Percentiles rank a stretch among this genome's conserved stretches.
Conservation (phyloP, 1,140 invertebrate species). For the Plutomurus gul region DNA sequence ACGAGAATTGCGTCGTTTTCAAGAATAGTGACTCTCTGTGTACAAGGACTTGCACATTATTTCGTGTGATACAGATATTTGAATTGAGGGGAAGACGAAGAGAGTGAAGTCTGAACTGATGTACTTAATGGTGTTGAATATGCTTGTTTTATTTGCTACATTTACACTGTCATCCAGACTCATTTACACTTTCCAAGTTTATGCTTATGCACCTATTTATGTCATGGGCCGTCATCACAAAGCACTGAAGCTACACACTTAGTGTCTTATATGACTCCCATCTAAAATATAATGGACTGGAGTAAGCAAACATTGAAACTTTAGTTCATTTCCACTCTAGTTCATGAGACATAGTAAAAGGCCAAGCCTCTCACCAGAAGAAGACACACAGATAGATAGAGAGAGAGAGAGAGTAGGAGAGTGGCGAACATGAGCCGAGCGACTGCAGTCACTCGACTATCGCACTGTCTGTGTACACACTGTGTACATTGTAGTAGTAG, state of each 20-base stretch:
- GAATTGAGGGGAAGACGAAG: too few relatives aligned
- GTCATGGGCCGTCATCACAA: slow-evolving; percentile 4
- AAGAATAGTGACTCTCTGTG: too few relatives aligned
- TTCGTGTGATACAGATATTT: too few relatives aligned
- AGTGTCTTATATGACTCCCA: slow-evolving; percentile 6
- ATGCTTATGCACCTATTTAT: slow-evolving; percentile 16
- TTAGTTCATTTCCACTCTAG: not conserved
- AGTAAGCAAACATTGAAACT: not conserved
- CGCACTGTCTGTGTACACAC: too few relatives aligned
- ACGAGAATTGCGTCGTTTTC: too few relatives aligned
- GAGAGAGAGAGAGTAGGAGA: not conserved
- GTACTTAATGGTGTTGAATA: too few relatives aligned
- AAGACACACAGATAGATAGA: too few relatives aligned
- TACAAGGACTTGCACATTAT: too few relatives aligned
- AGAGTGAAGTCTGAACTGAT: not conserved
- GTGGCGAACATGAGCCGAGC: too few relatives aligned
- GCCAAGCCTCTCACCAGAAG: too few relatives aligned
- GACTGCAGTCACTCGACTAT: too few relatives aligned
- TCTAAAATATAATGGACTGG: slow-evolving; percentile 1
- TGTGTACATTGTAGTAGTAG: not conserved
- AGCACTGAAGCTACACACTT: not conserved
- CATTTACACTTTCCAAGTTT: slow-evolving; percentile 16
- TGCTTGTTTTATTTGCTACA: slow-evolving; percentile 24
- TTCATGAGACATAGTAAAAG: not conserved
- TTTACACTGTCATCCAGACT: slow-evolving; percentile 24